Evolutionary conservation across 2,888 invertebrate genomes (phyloP).

Genomic region (Craniophora ligustri): DNA sequence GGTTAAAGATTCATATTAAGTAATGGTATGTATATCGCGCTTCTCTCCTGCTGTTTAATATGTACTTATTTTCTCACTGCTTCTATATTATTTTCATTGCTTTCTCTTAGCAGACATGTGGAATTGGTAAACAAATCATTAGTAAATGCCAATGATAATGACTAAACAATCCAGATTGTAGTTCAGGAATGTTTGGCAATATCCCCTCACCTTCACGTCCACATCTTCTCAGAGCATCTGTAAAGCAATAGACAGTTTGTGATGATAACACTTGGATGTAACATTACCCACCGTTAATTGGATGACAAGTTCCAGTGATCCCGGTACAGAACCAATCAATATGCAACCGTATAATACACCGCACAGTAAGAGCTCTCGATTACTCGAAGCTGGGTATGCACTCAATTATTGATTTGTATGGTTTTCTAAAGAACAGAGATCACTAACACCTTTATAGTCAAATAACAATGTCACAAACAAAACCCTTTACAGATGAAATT

Average conservation of each 20-base stretch:
- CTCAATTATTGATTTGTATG: constrained; percentile 84
- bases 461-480: constrained; percentile 76
- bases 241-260: constrained; percentile 23
- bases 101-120: not conserved
- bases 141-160: constrained; percentile 16
- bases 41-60: not conserved
- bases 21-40: not conserved
- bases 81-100: constrained; percentile 3
- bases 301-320: constrained; percentile 72
- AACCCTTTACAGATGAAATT: constrained; percentile 73
- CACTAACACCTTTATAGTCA: constrained; percentile 77
- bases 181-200: constrained; percentile 26
- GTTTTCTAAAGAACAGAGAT: constrained; percentile 75
- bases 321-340: constrained; percentile 80
- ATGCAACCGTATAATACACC: constrained; percentile 80
- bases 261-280: constrained; percentile 19
- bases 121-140: constrained; percentile 42
- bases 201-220: constrained; percentile 6
- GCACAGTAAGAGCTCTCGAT: constrained; percentile 74
- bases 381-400: constrained; percentile 74
- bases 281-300: constrained; percentile 73
- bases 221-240: constrained; percentile 19
- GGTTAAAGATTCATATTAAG: not conserved
- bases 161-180: constrained; percentile 15
- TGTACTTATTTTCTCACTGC: constrained; percentile 9